These are phyloP conservation scores for Molanna angustata DNA, from an alignment of 2,888 invertebrate genomes.

Conservation along the genomic window DNA sequence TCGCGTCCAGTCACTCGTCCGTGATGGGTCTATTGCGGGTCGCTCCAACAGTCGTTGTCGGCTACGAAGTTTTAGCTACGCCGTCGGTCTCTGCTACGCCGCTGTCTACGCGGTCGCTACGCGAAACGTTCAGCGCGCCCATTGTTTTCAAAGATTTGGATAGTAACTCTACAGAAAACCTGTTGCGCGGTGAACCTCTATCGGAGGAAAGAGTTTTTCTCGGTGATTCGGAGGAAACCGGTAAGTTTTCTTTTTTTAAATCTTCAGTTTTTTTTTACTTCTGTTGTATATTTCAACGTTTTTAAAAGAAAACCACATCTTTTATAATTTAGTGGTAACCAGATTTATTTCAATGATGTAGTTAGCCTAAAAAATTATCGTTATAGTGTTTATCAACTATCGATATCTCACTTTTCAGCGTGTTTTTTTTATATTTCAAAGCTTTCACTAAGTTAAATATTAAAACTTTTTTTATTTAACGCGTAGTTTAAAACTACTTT, in stretches of 20 bases:
- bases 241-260: slow-evolving; percentile 6
- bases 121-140: slow-evolving; percentile 6
- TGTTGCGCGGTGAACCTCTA: slow-evolving; percentile 11
- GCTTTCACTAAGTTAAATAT: too few relatives aligned
- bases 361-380: too few relatives aligned
- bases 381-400: too few relatives aligned
- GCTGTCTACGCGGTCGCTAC: background rate
- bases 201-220: slow-evolving; percentile 9
- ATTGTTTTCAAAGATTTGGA: slow-evolving; percentile 5
- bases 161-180: slow-evolving; percentile 11
- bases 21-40: slow-evolving; percentile 26
- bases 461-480: too few relatives aligned
- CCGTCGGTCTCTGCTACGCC: slow-evolving; percentile 2
- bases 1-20: slow-evolving; percentile 21
- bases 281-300: too few relatives aligned
- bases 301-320: too few relatives aligned
- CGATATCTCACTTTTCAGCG: too few relatives aligned
- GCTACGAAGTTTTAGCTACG: slow-evolving; percentile 8
- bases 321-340: too few relatives aligned
- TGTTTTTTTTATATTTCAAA: too few relatives aligned
- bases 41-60: slow-evolving; percentile 8
- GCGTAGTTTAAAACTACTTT: too few relatives aligned
- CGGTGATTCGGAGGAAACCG: background rate
- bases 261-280: too few relatives aligned
- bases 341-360: too few relatives aligned